A percentile compares a stretch with the other conserved stretches of the same genome.
Conservation (phyloP, 2,888 invertebrate genomes). For the Oithona nana region DNA sequence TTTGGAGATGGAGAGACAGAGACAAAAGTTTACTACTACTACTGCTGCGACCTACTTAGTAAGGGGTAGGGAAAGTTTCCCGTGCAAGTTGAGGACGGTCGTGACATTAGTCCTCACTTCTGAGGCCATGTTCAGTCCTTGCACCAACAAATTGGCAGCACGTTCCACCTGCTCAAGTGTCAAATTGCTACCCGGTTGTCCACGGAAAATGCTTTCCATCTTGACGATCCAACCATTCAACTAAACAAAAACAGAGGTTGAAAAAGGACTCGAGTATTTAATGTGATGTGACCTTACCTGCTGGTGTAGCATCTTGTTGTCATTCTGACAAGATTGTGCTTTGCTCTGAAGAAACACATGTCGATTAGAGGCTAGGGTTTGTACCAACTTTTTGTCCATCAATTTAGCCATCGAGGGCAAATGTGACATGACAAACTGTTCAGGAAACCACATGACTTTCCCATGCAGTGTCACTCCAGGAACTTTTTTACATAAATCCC, state of each 20-base stretch:
- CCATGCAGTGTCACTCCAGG: conserved; percentile 59
- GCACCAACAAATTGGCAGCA: conserved; percentile 1
- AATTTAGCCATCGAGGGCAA: conserved; percentile 36
- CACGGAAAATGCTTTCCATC: conserved; percentile 32
- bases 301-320: conserved; percentile 35
- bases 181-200: not conserved
- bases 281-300: conserved; percentile 30
- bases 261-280: not conserved
- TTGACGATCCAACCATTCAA: conserved; percentile 38
- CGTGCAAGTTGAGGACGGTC: conserved; percentile 45
- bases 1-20: too few relatives aligned
- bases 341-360: conserved; percentile 33
- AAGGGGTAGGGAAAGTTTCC: conserved; percentile 51
- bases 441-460: conserved; percentile 65
- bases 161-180: conserved; percentile 8
- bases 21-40: too few relatives aligned
- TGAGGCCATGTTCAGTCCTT: conserved; percentile 17
- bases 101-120: conserved; percentile 23
- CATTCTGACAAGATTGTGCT: conserved; percentile 37
- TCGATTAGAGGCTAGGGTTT: conserved; percentile 28
- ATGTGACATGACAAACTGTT: conserved; percentile 49
- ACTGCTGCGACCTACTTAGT: conserved; percentile 33
- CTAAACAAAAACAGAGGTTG: not conserved
- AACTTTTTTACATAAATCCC: conserved; percentile 58
- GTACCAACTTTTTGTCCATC: conserved; percentile 32